Evolutionary conservation across 2,113 vertebrate species (phyloP).

Genomic region (Cyprinus carpio): DNA sequence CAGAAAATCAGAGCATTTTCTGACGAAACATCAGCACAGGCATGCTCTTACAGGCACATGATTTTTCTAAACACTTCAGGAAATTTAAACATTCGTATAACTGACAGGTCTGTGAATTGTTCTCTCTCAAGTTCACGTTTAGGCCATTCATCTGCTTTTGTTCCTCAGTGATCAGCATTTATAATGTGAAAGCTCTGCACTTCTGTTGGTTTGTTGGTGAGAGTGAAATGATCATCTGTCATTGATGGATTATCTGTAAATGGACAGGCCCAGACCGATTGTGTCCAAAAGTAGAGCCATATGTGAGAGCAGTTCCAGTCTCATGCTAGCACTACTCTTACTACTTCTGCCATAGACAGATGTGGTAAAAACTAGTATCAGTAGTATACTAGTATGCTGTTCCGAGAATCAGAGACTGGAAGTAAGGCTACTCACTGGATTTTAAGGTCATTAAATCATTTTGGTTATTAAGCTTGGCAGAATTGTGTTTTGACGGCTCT

Average conservation of each 20-base stretch:
- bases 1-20: constrained; percentile 17
- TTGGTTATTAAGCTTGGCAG: constrained; percentile 5
- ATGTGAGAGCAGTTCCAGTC: background rate
- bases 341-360: no score
- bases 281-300: no score
- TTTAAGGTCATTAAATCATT: constrained; percentile 2
- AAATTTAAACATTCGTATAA: constrained; percentile 15
- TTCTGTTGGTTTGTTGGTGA: background rate
- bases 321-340: background rate
- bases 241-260: background rate
- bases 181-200: background rate
- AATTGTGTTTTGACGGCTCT: constrained; percentile 20
- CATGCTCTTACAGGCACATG: constrained; percentile 23
- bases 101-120: constrained; percentile 1
- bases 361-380: background rate
- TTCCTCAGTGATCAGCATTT: background rate
- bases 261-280: background rate
- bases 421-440: background rate
- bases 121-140: constrained; percentile 20
- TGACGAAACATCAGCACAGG: constrained; percentile 10
- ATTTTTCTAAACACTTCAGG: constrained; percentile 21
- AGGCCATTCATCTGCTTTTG: background rate
- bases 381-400: no score
- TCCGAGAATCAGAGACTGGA: background rate
- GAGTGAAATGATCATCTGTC: background rate